Base-by-base conservation (phyloP, 2,113 vertebrate species). In the Rhinolophus sinicus region DNA sequence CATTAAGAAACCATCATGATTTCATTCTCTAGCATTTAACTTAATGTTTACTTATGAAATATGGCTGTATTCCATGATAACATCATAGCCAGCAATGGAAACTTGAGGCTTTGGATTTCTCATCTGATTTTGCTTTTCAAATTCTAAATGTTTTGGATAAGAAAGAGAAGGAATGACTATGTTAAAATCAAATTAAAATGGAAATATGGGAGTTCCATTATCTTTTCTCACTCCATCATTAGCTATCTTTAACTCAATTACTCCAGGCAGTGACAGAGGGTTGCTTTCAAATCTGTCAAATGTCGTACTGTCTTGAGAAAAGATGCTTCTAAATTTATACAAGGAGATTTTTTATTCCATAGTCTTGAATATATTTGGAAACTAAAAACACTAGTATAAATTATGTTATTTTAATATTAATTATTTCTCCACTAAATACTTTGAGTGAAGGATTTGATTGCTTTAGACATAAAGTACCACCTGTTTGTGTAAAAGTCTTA, bases 1-100 rank as follows among this genome's bases (percentile, higher is more conserved):
- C 85, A 88, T 94, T 96, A 91, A 95, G 62, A 96, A 94, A 76
- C 16, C 30, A 64, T 47, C 22, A 85, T 21, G 56, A 76, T 96
- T 76, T 83, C 8, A 90, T 94, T 94, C 69, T 50, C 33, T 93
- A 87, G 26, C 22, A 89, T 87, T 97, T 95, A 94, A 85, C 47
- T 70, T 95, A 96, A 93, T 94, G 30, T 95, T 97, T 97, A 78
- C 40, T 97, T 56, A 93, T 94, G 95, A 95, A 96, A 95, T 50
- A 69, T 87, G 80, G 26, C 47, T 96, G 1, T 85, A 82, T 86
- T 84, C 15, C 33, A 50, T 78, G 5, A 73, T 93, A 77, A 30
- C 13, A 26, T 14, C 73, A 81, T 6, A 97, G 82, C 8, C 12
- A 80, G 2, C 1, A 67, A 64, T 54, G 19, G 38, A 90, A 95